phyloP scores from a whole-genome alignment of 2,888 invertebrate species.

The Alitta virens region DNA sequence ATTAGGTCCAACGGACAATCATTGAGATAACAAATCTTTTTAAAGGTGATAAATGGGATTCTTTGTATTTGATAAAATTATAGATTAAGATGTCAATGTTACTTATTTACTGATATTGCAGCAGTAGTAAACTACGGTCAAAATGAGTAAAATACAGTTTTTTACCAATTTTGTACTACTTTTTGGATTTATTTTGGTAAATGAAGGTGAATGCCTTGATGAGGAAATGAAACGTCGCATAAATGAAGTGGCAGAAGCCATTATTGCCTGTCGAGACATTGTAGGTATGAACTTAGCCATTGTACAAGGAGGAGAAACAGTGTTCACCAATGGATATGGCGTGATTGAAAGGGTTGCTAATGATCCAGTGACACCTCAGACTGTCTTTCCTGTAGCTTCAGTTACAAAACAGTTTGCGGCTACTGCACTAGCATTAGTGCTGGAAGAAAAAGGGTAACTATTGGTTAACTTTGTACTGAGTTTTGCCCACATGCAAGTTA shows the following conservation, averaged over 20 bases:
- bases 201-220: not conserved
- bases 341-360: slow-evolving; percentile 30
- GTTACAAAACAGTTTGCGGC: slow-evolving; percentile 45
- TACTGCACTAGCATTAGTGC: slow-evolving; percentile 37
- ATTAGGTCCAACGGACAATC: too few relatives aligned
- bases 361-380: slow-evolving; percentile 32
- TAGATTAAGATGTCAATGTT: too few relatives aligned
- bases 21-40: too few relatives aligned
- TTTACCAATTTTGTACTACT: too few relatives aligned
- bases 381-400: slow-evolving; percentile 41
- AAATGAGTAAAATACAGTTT: too few relatives aligned
- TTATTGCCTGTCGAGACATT: not conserved
- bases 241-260: not conserved
- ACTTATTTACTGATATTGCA: too few relatives aligned
- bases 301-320: slow-evolving; percentile 26
- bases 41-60: too few relatives aligned
- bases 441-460: slow-evolving; percentile 15
- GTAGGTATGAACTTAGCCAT: slow-evolving; percentile 8
- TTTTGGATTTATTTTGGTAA: too few relatives aligned
- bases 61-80: too few relatives aligned
- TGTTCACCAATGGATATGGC: slow-evolving; percentile 35
- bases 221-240: not conserved
- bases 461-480: too few relatives aligned
- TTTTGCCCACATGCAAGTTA: too few relatives aligned
- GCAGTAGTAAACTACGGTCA: too few relatives aligned